phyloP scores from a whole-genome alignment of 2,888 invertebrate genomes.

The Acanthosepion pharaonis region DNA sequence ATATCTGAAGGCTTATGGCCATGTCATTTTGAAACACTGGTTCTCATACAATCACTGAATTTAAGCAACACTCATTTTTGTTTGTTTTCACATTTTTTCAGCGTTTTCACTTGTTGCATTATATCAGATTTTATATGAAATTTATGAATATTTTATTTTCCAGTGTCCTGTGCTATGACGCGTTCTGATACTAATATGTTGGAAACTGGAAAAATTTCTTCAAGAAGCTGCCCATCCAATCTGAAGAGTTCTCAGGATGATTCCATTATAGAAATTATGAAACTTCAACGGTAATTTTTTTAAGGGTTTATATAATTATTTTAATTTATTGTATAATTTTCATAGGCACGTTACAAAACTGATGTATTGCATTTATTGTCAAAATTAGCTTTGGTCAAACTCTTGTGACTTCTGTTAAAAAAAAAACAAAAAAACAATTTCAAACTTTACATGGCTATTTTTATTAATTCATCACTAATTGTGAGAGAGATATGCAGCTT shows the following conservation, averaged over 20 bases:
- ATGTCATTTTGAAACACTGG: too few species aligned
- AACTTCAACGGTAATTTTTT: constrained; percentile 62
- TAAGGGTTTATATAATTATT: not conserved
- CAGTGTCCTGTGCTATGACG: constrained; percentile 64
- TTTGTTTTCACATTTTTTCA: not conserved
- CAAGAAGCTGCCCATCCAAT: constrained; percentile 70
- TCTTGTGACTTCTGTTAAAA: too few species aligned
- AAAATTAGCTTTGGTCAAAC: too few species aligned
- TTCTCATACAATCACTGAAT: too few species aligned
- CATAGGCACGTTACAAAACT: too few species aligned
- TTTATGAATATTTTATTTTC: not conserved
- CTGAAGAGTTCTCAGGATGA: constrained; percentile 66
- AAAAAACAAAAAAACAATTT: too few species aligned
- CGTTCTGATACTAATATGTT: constrained; percentile 71
- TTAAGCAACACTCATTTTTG: not conserved
- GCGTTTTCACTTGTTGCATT: not conserved
- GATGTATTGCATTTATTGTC: too few species aligned
- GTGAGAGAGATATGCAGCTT: too few species aligned
- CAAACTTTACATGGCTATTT: too few species aligned
- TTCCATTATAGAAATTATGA: constrained; percentile 65
- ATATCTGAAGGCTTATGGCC: too few species aligned
- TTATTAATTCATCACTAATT: too few species aligned
- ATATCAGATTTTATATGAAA: not conserved
- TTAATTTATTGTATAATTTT: not conserved
- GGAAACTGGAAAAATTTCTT: constrained; percentile 58